Base-by-base conservation (phyloP, 2,888 invertebrate species). In the Drosophila basisetae region DNA sequence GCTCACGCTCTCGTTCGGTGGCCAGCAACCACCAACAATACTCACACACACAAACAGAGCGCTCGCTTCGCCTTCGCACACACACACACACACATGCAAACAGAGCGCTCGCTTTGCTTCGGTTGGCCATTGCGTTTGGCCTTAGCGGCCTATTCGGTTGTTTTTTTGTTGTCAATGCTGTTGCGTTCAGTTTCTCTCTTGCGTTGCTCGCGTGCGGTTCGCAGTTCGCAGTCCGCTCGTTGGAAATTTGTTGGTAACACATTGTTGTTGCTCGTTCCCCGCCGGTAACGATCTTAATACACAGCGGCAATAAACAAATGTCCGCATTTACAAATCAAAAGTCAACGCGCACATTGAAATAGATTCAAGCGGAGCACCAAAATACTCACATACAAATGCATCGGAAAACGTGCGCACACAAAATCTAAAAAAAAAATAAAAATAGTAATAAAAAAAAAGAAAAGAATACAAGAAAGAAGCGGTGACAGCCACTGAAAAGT, bases 131-230 rank as follows among this genome's bases (percentile, higher is more conserved):
- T 82, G 80, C 76, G 63, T 68, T 80, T 78, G 76, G 49, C 69
- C 73, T 68, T 37, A 30, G 64, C 72, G 64, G 70, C 63, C 69
- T 69, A 64, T 61, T 56, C 52, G 30, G 52, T 43, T 50, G 53
- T 31, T 56, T 30, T 30, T 31, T n/a, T 56, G 28, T 39, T 56
- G 37, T 39, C 43, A 50, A 33, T 49, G 67, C n/a, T 83, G 50
- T 41, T 65, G 68, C 63, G 31, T 70, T 87, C 61, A 82, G 91
- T 84, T 61, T 74, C 73, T 84, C 82, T 68, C 71, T 75, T 75
- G 75, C 71, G 78, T 67, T 88, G 69, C 71, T 73, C 65, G 83
- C 76, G 82, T 90, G 62, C 84, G 88, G 88, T 89, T 75, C 85
- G 83, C 60, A 63, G 88, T 89, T 75, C 84, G 83, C 60, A 63